phyloP scores from a whole-genome alignment of 1,140 invertebrate genomes.

The Macrobrachium nipponense region DNA sequence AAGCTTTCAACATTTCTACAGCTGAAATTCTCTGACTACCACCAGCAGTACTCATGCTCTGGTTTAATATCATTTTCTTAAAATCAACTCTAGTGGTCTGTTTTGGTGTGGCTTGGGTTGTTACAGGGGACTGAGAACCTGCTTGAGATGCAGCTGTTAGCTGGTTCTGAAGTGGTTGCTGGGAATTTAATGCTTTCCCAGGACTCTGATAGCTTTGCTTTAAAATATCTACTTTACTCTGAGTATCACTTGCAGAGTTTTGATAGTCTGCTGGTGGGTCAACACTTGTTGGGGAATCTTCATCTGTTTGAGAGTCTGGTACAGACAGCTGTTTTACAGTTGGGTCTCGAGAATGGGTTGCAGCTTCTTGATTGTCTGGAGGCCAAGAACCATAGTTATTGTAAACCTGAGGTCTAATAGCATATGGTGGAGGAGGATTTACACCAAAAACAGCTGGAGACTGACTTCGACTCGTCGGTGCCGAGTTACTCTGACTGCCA shows the following conservation, averaged over 20 bases:
- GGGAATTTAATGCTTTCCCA: slow-evolving; percentile 28
- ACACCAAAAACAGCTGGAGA: slow-evolving; percentile 64
- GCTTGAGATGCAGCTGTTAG: slow-evolving; percentile 1
- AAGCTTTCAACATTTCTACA: slow-evolving; percentile 83
- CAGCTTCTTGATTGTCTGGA: slow-evolving; percentile 37
- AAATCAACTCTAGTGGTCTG: slow-evolving; percentile 63
- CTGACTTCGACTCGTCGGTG: slow-evolving; percentile 60
- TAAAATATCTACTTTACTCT: slow-evolving; percentile 27
- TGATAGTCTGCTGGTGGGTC: slow-evolving; percentile 54
- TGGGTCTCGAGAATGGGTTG: slow-evolving; percentile 22
- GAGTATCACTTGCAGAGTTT: slow-evolving; percentile 24
- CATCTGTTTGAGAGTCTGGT: slow-evolving; percentile 48
- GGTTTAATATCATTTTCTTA: slow-evolving; percentile 67
- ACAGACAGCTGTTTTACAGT: neutral
- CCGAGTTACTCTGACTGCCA: slow-evolving; percentile 51
- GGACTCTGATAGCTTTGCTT: slow-evolving; percentile 31
- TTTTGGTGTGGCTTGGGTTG: slow-evolving; percentile 52
- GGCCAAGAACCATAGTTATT: slow-evolving; percentile 43
- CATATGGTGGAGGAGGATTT: slow-evolving; percentile 59
- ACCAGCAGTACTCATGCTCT: slow-evolving; percentile 73
- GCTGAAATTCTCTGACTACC: slow-evolving; percentile 78
- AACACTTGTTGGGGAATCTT: slow-evolving; percentile 54
- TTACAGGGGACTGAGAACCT: slow-evolving; percentile 1
- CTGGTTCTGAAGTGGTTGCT: slow-evolving; percentile 36
- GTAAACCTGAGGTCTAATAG: slow-evolving; percentile 60